These are phyloP conservation scores for Drosophila mimica DNA, from an alignment of 2,888 invertebrate species.

Conservation along the genomic window DNA sequence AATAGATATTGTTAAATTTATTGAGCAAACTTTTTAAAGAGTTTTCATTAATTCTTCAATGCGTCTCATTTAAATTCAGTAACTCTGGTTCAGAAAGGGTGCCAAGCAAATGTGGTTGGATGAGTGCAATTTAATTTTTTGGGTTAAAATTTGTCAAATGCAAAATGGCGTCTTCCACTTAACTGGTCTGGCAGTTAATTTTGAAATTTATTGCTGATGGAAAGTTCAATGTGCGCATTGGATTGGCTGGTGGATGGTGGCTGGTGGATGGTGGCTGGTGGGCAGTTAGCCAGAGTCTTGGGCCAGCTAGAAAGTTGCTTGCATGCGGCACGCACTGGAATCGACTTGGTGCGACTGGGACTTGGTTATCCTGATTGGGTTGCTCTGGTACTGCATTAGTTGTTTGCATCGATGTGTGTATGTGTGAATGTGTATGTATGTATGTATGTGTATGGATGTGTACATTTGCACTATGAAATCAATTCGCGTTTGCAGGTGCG, in stretches of 20 bases:
- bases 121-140: slow-evolving; percentile 7
- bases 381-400: slow-evolving; percentile 24
- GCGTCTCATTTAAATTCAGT: background rate
- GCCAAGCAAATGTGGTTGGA: slow-evolving; percentile 9
- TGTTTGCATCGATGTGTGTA: slow-evolving; percentile 12
- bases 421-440: slow-evolving; percentile 23
- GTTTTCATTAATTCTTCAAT: background rate
- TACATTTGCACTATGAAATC: slow-evolving; percentile 31
- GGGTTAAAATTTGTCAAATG: slow-evolving; percentile 65
- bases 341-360: slow-evolving; percentile 47
- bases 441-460: slow-evolving; percentile 22
- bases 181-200: slow-evolving; percentile 65
- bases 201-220: slow-evolving; percentile 60
- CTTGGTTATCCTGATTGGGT: slow-evolving; percentile 74
- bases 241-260: background rate
- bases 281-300: slow-evolving; percentile 50
- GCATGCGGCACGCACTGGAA: slow-evolving; percentile 71
- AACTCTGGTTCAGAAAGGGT: background rate
- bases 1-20: background rate
- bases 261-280: slow-evolving; percentile 1
- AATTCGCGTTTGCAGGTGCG: slow-evolving; percentile 65
- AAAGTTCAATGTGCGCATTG: slow-evolving; percentile 76
- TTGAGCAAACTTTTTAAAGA: background rate
- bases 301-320: slow-evolving; percentile 74
- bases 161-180: slow-evolving; percentile 66